A percentile compares a stretch with the other conserved stretches of the same genome.
Evolutionary conservation across 2,113 vertebrate species (phyloP).

Genomic region (Perca schrenkii): DNA sequence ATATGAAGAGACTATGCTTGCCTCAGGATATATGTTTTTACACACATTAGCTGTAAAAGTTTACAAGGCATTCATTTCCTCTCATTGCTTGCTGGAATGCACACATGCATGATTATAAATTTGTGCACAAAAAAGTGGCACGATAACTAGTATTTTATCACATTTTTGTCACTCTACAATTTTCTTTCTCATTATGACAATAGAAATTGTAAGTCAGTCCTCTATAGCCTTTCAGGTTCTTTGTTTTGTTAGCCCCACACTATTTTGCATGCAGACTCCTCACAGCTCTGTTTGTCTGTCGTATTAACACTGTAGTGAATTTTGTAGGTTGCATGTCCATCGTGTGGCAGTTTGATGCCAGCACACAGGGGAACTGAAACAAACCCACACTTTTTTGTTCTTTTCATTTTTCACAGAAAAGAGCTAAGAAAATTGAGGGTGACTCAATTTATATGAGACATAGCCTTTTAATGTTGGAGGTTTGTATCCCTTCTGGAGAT

Average conservation of each 20-base stretch:
- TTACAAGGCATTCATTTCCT: conserved; percentile 30
- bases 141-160: conserved; percentile 53
- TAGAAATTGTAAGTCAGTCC: conserved; percentile 18
- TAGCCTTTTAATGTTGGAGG: conserved; percentile 99
- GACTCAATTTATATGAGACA: conserved; percentile 99
- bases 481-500: conserved; percentile 93
- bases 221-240: conserved; percentile 6
- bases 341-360: conserved; percentile 66
- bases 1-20: conserved; percentile 4
- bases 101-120: conserved; percentile 67
- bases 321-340: conserved; percentile 67
- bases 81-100: conserved; percentile 75
- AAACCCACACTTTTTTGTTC: conserved; percentile 75
- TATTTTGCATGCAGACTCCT: conserved; percentile 67
- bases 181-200: conserved; percentile 45
- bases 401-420: conserved; percentile 94
- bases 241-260: conserved; percentile 38
- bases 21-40: conserved; percentile 19
- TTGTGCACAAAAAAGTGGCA: conserved; percentile 53
- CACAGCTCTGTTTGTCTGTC: conserved; percentile 52
- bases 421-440: conserved; percentile 97
- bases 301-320: conserved; percentile 53
- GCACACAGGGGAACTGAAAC: conserved; percentile 68
- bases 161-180: conserved; percentile 67
- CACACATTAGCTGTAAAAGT: not conserved